These are phyloP conservation scores for Asbolus verrucosus DNA, from an alignment of 1,140 invertebrate genomes.

Conservation along the genomic window DNA sequence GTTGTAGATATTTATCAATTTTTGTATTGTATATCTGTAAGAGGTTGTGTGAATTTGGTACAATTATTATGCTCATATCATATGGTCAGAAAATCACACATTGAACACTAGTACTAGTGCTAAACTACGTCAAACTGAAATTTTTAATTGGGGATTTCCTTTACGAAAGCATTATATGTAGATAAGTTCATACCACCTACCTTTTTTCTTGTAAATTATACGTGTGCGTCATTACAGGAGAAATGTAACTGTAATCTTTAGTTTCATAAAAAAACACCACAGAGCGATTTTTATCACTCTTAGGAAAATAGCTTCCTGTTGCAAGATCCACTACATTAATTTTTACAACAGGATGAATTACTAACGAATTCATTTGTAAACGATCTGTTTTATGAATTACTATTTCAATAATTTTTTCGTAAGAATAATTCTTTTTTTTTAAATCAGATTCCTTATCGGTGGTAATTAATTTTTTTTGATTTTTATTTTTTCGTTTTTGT, in stretches of 20 bases:
- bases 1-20: no score
- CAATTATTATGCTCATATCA: no score
- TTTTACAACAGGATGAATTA: constrained; percentile 59
- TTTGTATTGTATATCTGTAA: no score
- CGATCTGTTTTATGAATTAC: constrained; percentile 55
- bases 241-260: constrained; percentile 52
- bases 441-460: constrained; percentile 15
- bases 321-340: constrained; percentile 57
- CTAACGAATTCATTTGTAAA: constrained; percentile 51
- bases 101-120: no score
- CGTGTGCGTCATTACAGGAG: constrained; percentile 52
- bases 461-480: no score
- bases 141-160: no score
- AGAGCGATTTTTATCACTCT: constrained; percentile 52
- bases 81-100: no score
- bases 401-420: constrained; percentile 53
- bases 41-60: no score
- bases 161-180: no score
- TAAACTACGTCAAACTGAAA: no score
- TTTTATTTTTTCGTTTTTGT: constrained; percentile 16
- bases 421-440: constrained; percentile 36
- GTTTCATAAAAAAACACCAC: constrained; percentile 55
- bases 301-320: constrained; percentile 54
- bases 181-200: no score
- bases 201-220: constrained; percentile 59